Percentiles rank a stretch among this genome's conserved stretches.
Conservation (phyloP, 2,888 invertebrate genomes). For the Drosophila flavopinicola region DNA sequence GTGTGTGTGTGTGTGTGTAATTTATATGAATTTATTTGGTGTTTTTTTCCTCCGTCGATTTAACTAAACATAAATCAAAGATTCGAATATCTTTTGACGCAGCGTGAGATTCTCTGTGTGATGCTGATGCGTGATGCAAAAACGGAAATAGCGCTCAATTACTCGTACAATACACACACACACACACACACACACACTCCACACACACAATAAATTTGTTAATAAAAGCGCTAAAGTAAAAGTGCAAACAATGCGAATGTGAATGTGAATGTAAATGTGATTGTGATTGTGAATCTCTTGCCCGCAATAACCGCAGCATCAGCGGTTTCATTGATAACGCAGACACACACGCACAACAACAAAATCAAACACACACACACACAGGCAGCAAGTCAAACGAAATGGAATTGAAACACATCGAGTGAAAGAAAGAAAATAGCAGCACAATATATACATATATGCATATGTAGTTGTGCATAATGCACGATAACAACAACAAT, state of each 20-base stretch:
- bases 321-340: conserved; percentile 68
- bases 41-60: conserved; percentile 37
- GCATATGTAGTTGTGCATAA: conserved; percentile 19
- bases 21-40: conserved; percentile 39
- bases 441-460: conserved; percentile 17
- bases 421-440: conserved; percentile 49
- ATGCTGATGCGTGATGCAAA: conserved; percentile 29
- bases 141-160: conserved; percentile 76
- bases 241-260: conserved; percentile 73
- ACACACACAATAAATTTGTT: conserved; percentile 66
- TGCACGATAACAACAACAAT: conserved; percentile 43
- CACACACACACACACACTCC: conserved; percentile 19
- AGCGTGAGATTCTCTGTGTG: conserved; percentile 47
- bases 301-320: conserved; percentile 34
- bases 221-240: conserved; percentile 70
- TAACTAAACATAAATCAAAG: conserved; percentile 59
- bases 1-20: conserved; percentile 23
- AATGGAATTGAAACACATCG: conserved; percentile 68
- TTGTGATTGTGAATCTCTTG: conserved; percentile 30
- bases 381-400: conserved; percentile 25
- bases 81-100: conserved; percentile 39
- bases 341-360: conserved; percentile 21
- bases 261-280: conserved; percentile 18
- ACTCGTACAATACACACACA: conserved; percentile 55
- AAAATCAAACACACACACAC: neutral